A percentile compares a stretch with the other conserved stretches of the same genome.
phyloP scores from a whole-genome alignment of 2,113 vertebrate genomes.

The Pantherophis guttatus region DNA sequence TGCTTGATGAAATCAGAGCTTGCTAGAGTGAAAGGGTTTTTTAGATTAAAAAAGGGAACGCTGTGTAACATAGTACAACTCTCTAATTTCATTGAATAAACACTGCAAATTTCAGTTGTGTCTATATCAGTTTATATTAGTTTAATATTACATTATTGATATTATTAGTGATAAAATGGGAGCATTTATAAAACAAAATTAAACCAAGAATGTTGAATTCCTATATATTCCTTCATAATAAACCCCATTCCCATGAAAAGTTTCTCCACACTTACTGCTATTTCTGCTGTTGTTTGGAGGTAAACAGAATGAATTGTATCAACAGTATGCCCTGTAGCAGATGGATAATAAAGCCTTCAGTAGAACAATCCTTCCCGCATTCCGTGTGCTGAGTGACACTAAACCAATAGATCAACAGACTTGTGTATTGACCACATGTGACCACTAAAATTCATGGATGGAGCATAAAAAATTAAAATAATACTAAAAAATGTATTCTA shows the following conservation, averaged over 20 bases:
- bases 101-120: conserved; percentile 17
- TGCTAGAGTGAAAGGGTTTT: conserved; percentile 7
- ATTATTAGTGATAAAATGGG: conserved; percentile 28
- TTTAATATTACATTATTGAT: conserved; percentile 23
- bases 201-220: neutral
- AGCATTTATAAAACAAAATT: conserved; percentile 3
- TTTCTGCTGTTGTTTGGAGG: conserved; percentile 53
- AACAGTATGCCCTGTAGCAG: conserved; percentile 48
- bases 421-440: conserved; percentile 23
- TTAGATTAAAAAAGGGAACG: conserved; percentile 16
- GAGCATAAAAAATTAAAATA: conserved; percentile 10
- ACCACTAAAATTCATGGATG: conserved; percentile 19
- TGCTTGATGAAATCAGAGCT: conserved; percentile 8
- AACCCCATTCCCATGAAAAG: conserved; percentile 39
- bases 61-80: neutral
- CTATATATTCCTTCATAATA: neutral
- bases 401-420: conserved; percentile 53
- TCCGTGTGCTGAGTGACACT: conserved; percentile 59
- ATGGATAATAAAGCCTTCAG: conserved; percentile 68
- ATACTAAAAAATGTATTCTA: neutral
- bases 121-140: neutral
- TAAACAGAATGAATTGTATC: conserved; percentile 68
- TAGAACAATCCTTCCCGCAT: conserved; percentile 60
- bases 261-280: conserved; percentile 36
- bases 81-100: conserved; percentile 43